Evolutionary conservation across 2,797 vertebrate species (phyloP), one percentile per base, ranked within the genome.

Genomic region (Brachymystax lenok): DNA sequence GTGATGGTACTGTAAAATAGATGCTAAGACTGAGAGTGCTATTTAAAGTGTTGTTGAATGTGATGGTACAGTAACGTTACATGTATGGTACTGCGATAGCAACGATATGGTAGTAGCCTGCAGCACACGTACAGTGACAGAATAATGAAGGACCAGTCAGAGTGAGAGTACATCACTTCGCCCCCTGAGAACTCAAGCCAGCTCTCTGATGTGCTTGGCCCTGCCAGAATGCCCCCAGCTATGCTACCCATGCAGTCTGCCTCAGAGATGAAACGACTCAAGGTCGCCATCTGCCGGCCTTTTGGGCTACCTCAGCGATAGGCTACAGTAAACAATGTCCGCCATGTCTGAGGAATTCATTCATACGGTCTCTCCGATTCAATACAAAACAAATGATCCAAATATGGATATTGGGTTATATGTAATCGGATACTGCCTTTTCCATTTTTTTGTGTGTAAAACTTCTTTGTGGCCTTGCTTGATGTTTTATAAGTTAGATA

Each of bases 211-310:
- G n/a, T 52, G 27, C 30, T 19, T 50, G 40, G 16, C 35, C 16
- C 24, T 3, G 24, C 7, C 35, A 75, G 14, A 67, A 78, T 74
- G 73, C 6, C 46, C 56, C 5, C 30, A 56, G 67, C 72, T 54
- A 69, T 71, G 79, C 56, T 14, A 71, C n/a, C 69, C 10, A 27
- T 19, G 24, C 33, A 67, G 21, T 24, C 70, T 51, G 19, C 70
- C 70, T 21, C 46, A 71, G 21, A 71, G 13, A n/a, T 69, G 0
- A 21, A 50, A 24, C 19, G 56, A n/a, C 56, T 59, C 21, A 27
- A 24, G 4, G 27, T 63, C 59, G 59, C 21, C 59, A 27, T 59
- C 6, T 13, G 59, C 3, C 16, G 63, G 28, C 13, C 4, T 30
- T 66, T 28, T 14, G 12, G 16, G 4, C 63, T 66, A 28, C 63